A percentile compares a stretch with the other conserved stretches of the same genome.
Conservation (phyloP, 2,888 invertebrate species). For the Argyra leucocephala region DNA sequence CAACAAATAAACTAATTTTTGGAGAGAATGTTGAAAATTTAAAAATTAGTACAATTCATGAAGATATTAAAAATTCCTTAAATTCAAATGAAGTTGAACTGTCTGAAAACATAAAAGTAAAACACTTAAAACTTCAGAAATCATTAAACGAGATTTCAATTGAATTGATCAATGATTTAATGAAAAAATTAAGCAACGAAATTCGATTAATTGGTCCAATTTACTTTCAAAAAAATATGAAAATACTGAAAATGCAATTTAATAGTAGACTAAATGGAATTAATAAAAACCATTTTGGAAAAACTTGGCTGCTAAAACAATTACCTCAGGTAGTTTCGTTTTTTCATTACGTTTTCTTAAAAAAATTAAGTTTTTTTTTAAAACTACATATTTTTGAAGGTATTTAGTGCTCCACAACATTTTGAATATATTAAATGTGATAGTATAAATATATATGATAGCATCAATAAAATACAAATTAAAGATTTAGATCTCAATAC, state of each 20-base stretch:
- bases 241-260: constrained; percentile 41
- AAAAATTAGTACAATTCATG: neutral
- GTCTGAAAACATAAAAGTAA: constrained; percentile 35
- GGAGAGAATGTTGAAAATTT: constrained; percentile 20
- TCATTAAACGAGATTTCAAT: constrained; percentile 31
- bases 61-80: constrained; percentile 26
- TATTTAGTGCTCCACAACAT: constrained; percentile 34
- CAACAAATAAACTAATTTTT: constrained; percentile 30
- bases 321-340: constrained; percentile 31
- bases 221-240: constrained; percentile 32
- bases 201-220: constrained; percentile 36
- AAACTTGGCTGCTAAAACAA: constrained; percentile 38
- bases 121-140: constrained; percentile 36
- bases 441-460: constrained; percentile 31
- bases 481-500: constrained; percentile 43
- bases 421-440: constrained; percentile 27
- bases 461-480: constrained; percentile 44
- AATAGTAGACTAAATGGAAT: constrained; percentile 42
- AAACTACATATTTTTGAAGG: constrained; percentile 13
- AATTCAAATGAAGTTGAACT: constrained; percentile 25
- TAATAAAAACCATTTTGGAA: constrained; percentile 38
- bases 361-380: too few relatives aligned
- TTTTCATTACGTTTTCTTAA: too few relatives aligned
- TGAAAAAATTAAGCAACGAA: constrained; percentile 33
- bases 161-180: constrained; percentile 29